These are phyloP conservation scores for Poeciliopsis retropinna DNA, from an alignment of 2,113 vertebrate genomes.

Conservation along the genomic window DNA sequence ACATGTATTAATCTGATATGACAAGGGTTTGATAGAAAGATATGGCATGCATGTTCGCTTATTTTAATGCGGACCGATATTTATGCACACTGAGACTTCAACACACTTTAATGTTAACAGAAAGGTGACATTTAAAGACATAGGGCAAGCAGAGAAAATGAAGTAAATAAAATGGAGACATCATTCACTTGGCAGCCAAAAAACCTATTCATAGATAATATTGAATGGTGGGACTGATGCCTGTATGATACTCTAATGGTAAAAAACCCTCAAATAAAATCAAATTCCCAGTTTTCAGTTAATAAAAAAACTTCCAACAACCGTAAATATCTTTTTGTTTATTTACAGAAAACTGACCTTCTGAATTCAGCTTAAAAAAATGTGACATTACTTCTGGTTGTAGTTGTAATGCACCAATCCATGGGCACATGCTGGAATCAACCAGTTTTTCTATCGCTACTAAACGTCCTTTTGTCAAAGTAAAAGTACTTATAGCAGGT, in stretches of 20 bases:
- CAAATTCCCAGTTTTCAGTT: neutral
- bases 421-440: neutral
- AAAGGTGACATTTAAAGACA: conserved; percentile 3
- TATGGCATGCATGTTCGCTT: neutral
- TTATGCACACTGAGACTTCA: conserved; percentile 7
- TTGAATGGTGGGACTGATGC: neutral
- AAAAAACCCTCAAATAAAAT: neutral
- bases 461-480: neutral
- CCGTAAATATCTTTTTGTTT: neutral
- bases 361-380: neutral
- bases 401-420: neutral
- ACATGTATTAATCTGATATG: neutral
- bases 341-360: neutral
- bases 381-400: neutral
- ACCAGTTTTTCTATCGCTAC: neutral
- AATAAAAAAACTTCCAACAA: neutral
- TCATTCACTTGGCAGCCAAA: neutral
- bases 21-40: neutral
- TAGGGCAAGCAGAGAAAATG: neutral
- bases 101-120: conserved; percentile 33
- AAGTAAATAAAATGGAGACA: neutral
- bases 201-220: neutral
- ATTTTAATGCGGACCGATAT: neutral
- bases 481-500: neutral
- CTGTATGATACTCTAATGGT: neutral